phyloP scores from a whole-genome alignment of 2,113 vertebrate species.

The Pelobates fuscus region DNA sequence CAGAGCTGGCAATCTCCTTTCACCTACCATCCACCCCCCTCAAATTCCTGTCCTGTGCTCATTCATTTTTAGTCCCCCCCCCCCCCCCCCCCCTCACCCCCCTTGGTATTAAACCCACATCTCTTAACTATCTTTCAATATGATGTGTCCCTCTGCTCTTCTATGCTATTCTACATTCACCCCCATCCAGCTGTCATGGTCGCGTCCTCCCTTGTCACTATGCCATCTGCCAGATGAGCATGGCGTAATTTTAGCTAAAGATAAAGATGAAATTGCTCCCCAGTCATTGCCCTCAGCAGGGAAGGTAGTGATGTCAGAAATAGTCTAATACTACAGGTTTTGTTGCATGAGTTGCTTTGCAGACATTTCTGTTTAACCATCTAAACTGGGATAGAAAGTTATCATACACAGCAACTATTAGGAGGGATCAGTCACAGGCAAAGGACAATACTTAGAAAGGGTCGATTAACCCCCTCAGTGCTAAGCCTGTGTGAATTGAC shows the following conservation, averaged over 20 bases:
- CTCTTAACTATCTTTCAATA: neutral
- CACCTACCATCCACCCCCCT: no score
- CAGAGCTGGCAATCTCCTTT: no score
- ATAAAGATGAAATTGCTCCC: neutral
- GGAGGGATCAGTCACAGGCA: no score
- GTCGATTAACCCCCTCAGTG: neutral
- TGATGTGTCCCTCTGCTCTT: neutral
- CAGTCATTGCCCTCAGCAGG: neutral
- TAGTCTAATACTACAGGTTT: neutral
- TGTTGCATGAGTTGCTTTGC: neutral
- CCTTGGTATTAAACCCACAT: neutral
- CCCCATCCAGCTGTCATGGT: slow-evolving; percentile 27
- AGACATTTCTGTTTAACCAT: neutral
- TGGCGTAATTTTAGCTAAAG: neutral
- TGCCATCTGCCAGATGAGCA: slow-evolving; percentile 26
- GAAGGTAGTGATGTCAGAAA: neutral
- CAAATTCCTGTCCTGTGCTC: no score
- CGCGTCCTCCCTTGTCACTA: neutral
- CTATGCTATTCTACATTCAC: slow-evolving; percentile 8
- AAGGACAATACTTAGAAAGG: no score
- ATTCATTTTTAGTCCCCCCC: neutral
- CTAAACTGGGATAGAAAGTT: no score
- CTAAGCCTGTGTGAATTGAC: neutral
- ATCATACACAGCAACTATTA: no score
- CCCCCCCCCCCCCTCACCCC: neutral